Evolutionary conservation across 1,140 invertebrate genomes (phyloP).

Genomic region (Thaumatotibia leucotreta): DNA sequence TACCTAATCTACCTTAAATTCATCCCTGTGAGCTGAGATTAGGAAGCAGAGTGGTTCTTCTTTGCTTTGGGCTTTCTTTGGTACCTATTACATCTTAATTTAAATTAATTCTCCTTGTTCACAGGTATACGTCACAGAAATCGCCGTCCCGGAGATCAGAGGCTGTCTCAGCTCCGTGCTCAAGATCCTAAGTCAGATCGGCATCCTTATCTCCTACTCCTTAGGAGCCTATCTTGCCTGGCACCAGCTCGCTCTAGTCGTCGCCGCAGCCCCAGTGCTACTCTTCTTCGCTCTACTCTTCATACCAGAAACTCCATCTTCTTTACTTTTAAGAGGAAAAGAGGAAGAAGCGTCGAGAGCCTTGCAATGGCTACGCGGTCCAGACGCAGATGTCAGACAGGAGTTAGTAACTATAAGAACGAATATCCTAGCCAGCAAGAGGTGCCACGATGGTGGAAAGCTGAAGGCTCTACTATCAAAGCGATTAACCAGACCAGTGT

Average conservation of each 20-base stretch:
- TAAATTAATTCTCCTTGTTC: conserved; percentile 38
- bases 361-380: conserved; percentile 85
- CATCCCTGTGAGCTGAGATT: too few relatives aligned
- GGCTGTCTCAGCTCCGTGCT: conserved; percentile 90
- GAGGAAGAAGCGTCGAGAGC: conserved; percentile 88
- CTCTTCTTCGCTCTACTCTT: conserved; percentile 83
- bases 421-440: conserved; percentile 79
- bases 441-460: conserved; percentile 54
- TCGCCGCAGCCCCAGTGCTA: conserved; percentile 83
- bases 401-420: conserved; percentile 83
- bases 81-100: too few relatives aligned
- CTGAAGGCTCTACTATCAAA: conserved; percentile 77
- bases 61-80: too few relatives aligned
- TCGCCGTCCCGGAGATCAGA: conserved; percentile 89
- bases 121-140: conserved; percentile 93
- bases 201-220: conserved; percentile 88
- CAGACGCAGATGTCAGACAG: conserved; percentile 83
- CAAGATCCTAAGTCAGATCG: conserved; percentile 90
- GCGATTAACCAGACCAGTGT: conserved; percentile 80
- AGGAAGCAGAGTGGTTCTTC: too few relatives aligned
- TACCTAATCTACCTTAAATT: too few relatives aligned
- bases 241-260: conserved; percentile 86
- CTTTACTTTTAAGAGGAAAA: conserved; percentile 83
- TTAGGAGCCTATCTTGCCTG: conserved; percentile 89
- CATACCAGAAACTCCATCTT: conserved; percentile 91